These are phyloP conservation scores for Prinia subflava DNA, from an alignment of 2,113 vertebrate genomes.

Conservation along the genomic window DNA sequence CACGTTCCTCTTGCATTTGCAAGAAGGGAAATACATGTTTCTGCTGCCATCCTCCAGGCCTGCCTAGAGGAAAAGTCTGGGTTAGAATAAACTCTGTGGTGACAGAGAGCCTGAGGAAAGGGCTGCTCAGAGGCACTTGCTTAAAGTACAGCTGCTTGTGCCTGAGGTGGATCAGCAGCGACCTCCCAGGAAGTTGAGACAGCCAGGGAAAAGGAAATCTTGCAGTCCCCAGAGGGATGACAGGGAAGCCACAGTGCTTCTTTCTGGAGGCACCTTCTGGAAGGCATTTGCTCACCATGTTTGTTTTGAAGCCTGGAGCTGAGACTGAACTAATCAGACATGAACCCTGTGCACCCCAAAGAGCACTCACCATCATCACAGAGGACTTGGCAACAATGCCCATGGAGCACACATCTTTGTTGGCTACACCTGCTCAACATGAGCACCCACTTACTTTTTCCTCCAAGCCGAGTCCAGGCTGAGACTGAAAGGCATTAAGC, in stretches of 20 bases:
- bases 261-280: background rate
- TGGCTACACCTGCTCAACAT: accelerated
- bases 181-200: background rate
- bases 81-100: background rate
- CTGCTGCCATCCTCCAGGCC: background rate
- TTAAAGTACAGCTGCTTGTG: background rate
- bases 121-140: background rate
- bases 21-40: background rate
- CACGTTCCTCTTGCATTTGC: background rate
- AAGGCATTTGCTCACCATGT: background rate
- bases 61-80: background rate
- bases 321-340: background rate
- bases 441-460: background rate
- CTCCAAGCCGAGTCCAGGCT: background rate
- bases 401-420: background rate
- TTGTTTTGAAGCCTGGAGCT: background rate
- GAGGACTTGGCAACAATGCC: background rate
- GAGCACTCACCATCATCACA: background rate
- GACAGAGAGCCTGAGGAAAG: background rate
- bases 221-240: background rate
- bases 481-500: background rate
- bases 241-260: background rate
- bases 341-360: background rate
- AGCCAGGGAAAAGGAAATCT: background rate
- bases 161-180: background rate